Conservation (phyloP, 2,113 vertebrate genomes). For the Raja brachyura region DNA sequence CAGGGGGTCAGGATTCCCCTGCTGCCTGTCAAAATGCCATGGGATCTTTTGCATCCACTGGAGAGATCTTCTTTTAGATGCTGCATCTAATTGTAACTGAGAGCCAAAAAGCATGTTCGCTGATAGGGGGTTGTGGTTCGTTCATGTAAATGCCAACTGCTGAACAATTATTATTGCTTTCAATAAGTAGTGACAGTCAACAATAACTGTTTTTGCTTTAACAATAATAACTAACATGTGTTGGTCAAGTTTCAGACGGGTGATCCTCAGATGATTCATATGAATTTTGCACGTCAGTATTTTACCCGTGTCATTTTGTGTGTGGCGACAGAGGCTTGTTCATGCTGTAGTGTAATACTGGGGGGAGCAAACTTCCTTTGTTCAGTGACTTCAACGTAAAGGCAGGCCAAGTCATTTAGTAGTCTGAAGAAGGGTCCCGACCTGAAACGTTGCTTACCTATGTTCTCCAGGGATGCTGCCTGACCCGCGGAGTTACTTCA, state of each 20-base stretch:
- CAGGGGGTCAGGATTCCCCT: too few relatives aligned
- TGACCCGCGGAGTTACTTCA: too few relatives aligned
- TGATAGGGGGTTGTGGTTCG: background rate
- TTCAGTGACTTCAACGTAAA: background rate
- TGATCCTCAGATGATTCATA: background rate
- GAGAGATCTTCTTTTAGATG: background rate
- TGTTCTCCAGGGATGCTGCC: too few relatives aligned
- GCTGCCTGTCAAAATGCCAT: too few relatives aligned
- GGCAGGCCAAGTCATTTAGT: background rate
- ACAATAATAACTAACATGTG: background rate
- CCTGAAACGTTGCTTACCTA: too few relatives aligned
- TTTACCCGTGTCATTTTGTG: background rate
- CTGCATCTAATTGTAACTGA: background rate
- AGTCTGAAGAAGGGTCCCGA: too few relatives aligned
- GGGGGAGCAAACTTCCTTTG: too few relatives aligned
- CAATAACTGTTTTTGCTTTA: background rate
- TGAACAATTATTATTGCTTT: background rate
- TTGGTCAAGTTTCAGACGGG: background rate
- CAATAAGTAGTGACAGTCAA: background rate
- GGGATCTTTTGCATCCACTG: too few relatives aligned
- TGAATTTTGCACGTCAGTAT: background rate
- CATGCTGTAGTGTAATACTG: background rate
- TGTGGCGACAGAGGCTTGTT: background rate
- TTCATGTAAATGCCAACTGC: background rate
- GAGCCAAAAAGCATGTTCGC: background rate